phyloP scores from a whole-genome alignment of 2,888 invertebrate species.

The Drosophila pseudotakahashii region DNA sequence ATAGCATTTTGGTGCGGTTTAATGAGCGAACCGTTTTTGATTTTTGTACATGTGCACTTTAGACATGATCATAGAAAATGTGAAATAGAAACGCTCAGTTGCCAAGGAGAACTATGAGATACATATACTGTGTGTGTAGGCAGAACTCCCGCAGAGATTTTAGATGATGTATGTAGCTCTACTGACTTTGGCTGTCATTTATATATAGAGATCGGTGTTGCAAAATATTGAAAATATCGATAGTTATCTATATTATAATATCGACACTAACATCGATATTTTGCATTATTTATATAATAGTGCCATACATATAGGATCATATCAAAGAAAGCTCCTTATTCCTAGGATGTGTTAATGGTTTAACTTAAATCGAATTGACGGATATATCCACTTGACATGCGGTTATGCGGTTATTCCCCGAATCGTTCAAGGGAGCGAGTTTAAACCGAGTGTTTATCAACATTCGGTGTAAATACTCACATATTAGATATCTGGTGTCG shows the following conservation, averaged over 20 bases:
- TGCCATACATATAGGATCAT: background rate
- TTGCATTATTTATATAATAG: no score
- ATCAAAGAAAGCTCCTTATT: background rate
- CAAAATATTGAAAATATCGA: no score
- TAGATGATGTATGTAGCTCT: no score
- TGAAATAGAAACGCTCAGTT: no score
- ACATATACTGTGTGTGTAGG: no score
- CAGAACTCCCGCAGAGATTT: no score
- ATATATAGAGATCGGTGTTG: no score
- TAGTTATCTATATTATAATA: no score
- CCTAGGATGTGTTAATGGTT: background rate
- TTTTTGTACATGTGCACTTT: background rate
- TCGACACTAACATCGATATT: no score
- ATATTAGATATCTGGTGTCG: conserved; percentile 35
- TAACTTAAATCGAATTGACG: background rate
- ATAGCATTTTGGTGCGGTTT: background rate
- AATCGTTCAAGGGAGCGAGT: conserved; percentile 15
- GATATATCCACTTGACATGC: conserved; percentile 45
- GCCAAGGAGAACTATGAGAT: no score
- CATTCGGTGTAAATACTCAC: conserved; percentile 11
- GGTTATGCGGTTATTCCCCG: conserved; percentile 44
- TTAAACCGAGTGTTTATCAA: conserved; percentile 5
- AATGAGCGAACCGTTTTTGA: background rate
- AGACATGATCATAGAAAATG: no score
- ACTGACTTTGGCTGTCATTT: no score